Base-by-base conservation (phyloP, 1,140 invertebrate species). In the Caenorhabditis inopinata region DNA sequence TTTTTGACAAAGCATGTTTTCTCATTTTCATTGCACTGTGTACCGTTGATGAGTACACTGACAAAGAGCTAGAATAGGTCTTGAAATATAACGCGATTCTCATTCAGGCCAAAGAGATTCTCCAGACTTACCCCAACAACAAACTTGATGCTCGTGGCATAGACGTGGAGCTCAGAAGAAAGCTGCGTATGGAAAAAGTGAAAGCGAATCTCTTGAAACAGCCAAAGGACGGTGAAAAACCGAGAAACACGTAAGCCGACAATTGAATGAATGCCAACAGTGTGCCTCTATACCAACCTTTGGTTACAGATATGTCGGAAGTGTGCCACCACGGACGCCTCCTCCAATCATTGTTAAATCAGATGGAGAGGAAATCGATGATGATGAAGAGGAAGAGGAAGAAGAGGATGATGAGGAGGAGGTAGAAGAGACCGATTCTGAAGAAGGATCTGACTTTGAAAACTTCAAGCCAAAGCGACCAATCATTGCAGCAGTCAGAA, bases 371-470 rank as follows among this genome's bases (percentile, higher is more conserved):
- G 83, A 86, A 35, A 81, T 86, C 23, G 87, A 88, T 48, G 79
- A 81, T 29, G 85, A 87, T 48, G 87, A 87, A 47, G 84, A 88
- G n/a, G n/a, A n/a, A 78, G 87, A 88, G n/a, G 83, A 82, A 45
- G 83, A 82, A 48, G 82, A 49, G 12, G 84, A 81, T 25, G 81
- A 82, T 68, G 81, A 82, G 79, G 47, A 51, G 18, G 53, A 68
- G 16, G 32, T 68, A 21, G 58, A 68, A 11, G 58, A 68, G 32
- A 38, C 58, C 38, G 58, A 68, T 68, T 68, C 58, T 68, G 81
- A 45, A 18, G 82, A 83, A 58, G 82, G 83, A 74, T 62, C 74
- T 25, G 81, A 82, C 18, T 80, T 79, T 21, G 80, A 81, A 58
- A 81, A 78, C 38, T 78, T 76, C 35, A 51, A 62, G 16, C 74